Evolutionary conservation across 1,140 invertebrate genomes (phyloP).

Genomic region (Pomacea maculata): DNA sequence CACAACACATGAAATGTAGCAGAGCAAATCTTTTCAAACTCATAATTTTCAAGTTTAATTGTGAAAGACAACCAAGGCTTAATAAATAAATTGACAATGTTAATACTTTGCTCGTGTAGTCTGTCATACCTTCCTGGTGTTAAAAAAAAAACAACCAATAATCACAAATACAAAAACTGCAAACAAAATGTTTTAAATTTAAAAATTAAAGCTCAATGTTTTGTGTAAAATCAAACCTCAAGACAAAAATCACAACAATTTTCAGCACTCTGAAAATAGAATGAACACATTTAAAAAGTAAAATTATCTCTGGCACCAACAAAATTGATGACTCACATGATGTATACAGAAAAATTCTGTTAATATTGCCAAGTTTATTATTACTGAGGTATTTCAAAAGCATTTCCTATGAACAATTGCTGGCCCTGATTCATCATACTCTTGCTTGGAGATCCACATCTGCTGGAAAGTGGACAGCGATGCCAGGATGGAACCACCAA

Average conservation of each 20-base stretch:
- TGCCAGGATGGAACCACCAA: conserved; percentile 69
- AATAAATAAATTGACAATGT: too few species aligned
- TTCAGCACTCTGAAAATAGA: neutral
- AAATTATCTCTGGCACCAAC: neutral
- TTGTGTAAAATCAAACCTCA: too few species aligned
- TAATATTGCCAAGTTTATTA: neutral
- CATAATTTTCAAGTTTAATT: too few species aligned
- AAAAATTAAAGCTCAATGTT: neutral
- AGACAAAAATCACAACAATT: too few species aligned
- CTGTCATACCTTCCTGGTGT: neutral
- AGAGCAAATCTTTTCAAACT: too few species aligned
- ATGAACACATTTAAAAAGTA: neutral
- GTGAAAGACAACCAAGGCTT: too few species aligned
- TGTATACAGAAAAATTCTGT: neutral
- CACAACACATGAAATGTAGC: too few species aligned
- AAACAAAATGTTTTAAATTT: neutral
- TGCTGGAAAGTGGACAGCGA: conserved; percentile 74
- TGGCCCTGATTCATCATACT: conserved; percentile 91
- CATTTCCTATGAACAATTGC: conserved; percentile 78
- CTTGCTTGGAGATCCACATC: conserved; percentile 73
- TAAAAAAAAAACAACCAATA: neutral
- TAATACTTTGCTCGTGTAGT: too few species aligned
- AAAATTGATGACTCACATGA: neutral
- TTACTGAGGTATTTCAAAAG: conserved; percentile 31
- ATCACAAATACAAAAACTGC: conserved; percentile 1